Conservation (phyloP, 2,797 vertebrate genomes). For the Enteromius thamalakanensis region DNA sequence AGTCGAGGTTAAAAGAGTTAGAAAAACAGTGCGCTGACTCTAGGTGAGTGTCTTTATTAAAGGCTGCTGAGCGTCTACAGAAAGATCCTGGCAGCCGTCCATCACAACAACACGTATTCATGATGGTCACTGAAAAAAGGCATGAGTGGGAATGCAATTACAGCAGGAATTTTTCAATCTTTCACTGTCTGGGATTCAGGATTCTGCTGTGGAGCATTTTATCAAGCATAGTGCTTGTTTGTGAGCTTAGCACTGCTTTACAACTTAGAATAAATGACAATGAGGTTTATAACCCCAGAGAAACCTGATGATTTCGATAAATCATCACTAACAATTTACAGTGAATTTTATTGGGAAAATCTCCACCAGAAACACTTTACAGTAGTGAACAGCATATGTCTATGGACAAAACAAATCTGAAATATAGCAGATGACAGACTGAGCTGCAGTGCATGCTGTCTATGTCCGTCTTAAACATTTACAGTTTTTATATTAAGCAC, state of each 20-base stretch:
- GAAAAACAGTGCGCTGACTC: constrained; percentile 34
- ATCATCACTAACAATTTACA: no score
- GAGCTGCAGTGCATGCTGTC: neutral
- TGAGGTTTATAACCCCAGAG: neutral
- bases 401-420: neutral
- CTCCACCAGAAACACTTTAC: neutral
- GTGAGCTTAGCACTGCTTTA: neutral
- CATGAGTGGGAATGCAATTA: constrained; percentile 17
- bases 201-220: constrained; percentile 14
- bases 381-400: neutral
- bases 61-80: constrained; percentile 47
- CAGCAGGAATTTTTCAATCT: constrained; percentile 46
- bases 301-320: neutral
- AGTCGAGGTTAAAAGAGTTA: constrained; percentile 31
- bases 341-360: neutral
- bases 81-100: constrained; percentile 40
- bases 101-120: constrained; percentile 36
- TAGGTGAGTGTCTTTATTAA: constrained; percentile 56
- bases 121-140: constrained; percentile 32
- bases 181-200: constrained; percentile 9
- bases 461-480: neutral
- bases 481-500: neutral
- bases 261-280: neutral
- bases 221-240: neutral
- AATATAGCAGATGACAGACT: neutral